Evolutionary conservation across 2,113 vertebrate genomes (phyloP), one percentile per base, ranked within the genome.

Genomic region (Lampris incognitus): DNA sequence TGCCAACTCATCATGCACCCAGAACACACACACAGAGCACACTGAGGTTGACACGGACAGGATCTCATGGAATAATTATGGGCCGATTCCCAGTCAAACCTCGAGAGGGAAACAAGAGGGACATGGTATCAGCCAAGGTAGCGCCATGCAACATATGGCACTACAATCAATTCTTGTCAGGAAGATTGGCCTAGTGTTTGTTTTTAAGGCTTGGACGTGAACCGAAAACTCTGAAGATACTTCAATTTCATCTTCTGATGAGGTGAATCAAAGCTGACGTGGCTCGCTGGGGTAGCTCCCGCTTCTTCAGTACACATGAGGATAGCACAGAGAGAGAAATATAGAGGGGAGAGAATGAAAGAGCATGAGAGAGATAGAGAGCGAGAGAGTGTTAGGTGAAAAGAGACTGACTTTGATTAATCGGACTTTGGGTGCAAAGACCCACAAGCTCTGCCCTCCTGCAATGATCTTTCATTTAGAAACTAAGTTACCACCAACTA

Each of bases 31-130:
- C 72, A 61, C 0, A 79, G 56, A 59, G 65, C 79, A 81, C 52
- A 81, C 52, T 64, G 67, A 56, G 74, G 36, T 66, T 79, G 76
- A 85, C 69, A 74, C 69, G 68, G 81, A 86, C 84, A 84, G 83
- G 69, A 60, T 56, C 56, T 73, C 70, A 84, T 87, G 55, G 86
- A 88, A 88, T 85, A 89, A 89, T 88, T 60, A 87, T 58, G 48
- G 10, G 46, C 61, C 9, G 2, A 75, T 86, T 77, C 67, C 57
- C 44, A 52, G 77, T 63, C 68, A 81, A 88, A 83, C 40, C 57
- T 24, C 65, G 57, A 38, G 51, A 68, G 62, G 70, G 65, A 78
- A 69, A 55, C 84, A 68, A 58, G 39, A n/a, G 55, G 61, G 75
- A 70, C 64, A 49, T 54, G 73, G 77, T 78, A 70, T 84, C 41